These are phyloP conservation scores for Acanthornis magna DNA, from an alignment of 2,797 vertebrate species.

Conservation along the genomic window DNA sequence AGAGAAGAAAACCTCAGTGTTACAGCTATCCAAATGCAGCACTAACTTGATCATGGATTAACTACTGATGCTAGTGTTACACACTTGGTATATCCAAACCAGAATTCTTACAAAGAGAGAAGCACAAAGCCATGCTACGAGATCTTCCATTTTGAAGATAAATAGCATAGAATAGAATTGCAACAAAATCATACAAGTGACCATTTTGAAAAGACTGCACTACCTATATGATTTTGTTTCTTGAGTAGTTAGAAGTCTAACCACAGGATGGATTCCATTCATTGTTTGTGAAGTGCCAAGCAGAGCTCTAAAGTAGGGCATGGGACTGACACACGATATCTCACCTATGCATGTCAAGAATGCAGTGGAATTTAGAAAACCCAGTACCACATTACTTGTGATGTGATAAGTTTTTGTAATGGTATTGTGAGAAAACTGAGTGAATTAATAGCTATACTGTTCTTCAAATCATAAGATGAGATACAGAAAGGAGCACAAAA, in stretches of 20 bases:
- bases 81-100: background rate
- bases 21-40: background rate
- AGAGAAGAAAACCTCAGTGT: background rate
- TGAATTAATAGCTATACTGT: background rate
- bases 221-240: background rate
- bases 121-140: background rate
- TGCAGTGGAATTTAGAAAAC: background rate
- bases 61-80: background rate
- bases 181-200: background rate
- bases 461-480: background rate
- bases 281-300: background rate
- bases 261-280: background rate
- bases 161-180: background rate
- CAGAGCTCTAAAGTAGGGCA: background rate
- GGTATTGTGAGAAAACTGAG: background rate
- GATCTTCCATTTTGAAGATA: background rate
- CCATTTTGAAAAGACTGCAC: background rate
- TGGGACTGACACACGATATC: background rate
- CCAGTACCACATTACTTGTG: background rate
- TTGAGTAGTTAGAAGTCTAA: background rate
- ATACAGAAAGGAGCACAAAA: background rate
- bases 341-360: background rate
- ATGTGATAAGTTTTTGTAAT: accelerated
- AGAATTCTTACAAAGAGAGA: background rate
- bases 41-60: background rate